These are phyloP conservation scores for Notodonta dromedarius DNA, from an alignment of 2,888 invertebrate species.

Conservation along the genomic window DNA sequence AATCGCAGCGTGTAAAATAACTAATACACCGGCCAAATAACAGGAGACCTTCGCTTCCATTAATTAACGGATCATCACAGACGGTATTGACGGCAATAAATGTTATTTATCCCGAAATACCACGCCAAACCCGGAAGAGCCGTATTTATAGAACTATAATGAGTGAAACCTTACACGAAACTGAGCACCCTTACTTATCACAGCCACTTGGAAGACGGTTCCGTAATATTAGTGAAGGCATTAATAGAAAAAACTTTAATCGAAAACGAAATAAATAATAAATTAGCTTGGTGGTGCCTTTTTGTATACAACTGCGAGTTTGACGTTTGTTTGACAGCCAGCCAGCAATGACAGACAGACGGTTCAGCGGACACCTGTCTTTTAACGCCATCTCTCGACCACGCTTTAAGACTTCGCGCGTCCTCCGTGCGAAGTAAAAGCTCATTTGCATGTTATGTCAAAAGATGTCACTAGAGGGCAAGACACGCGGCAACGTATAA, in stretches of 20 bases:
- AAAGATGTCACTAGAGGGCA: constrained; percentile 59
- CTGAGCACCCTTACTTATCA: constrained; percentile 56
- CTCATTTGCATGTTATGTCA: constrained; percentile 57
- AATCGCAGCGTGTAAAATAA: constrained; percentile 44
- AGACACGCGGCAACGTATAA: constrained; percentile 12
- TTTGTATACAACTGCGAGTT: constrained; percentile 73
- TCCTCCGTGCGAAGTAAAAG: constrained; percentile 17
- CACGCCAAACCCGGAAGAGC: constrained; percentile 66
- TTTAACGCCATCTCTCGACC: constrained; percentile 64
- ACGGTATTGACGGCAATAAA: constrained; percentile 54
- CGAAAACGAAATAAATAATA: constrained; percentile 73
- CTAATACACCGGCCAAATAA: constrained; percentile 44
- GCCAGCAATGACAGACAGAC: constrained; percentile 31
- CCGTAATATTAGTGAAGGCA: constrained; percentile 49
- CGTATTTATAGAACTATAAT: constrained; percentile 64
- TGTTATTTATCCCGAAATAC: constrained; percentile 60
- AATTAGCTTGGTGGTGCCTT: constrained; percentile 76
- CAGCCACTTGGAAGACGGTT: constrained; percentile 50
- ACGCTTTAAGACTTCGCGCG: constrained; percentile 25
- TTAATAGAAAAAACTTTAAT: constrained; percentile 64
- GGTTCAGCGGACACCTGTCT: constrained; percentile 35
- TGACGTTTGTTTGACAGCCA: constrained; percentile 55
- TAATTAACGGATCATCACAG: constrained; percentile 45
- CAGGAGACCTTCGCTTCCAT: constrained; percentile 43
- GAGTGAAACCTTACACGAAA: constrained; percentile 65